Base-by-base conservation (phyloP, 2,113 vertebrate genomes). In the Paradisaea rubra region DNA sequence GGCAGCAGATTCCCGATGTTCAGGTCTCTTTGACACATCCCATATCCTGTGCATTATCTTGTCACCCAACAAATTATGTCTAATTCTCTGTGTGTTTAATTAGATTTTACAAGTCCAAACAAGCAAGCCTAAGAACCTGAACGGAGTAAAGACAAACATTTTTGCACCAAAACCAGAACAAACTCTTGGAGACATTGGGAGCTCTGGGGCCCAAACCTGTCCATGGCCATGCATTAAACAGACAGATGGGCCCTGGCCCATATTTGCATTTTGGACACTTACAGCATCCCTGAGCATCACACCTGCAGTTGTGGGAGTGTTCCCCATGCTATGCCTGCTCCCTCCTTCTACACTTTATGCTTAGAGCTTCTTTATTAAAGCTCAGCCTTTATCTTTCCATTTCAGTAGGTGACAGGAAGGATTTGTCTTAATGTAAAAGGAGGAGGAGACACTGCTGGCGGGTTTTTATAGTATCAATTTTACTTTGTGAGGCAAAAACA, bases 401-500 rank as follows among this genome's bases (percentile, higher is more conserved):
- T 96, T 96, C 86, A 94, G 97, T 79, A 95, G 93, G 93, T 93
- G 96, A 95, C 84, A 81, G 91, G 90, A 85, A 91, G 90, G 95
- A 96, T 74, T 88, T 68, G 35, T 82, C 96, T 96, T 89, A 95
- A 95, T 95, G 96, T 90, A 95, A 95, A 95, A 96, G 83, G 95
- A 97, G 96, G 96, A 95, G 95, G 94, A 94, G 95, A 97, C 96
- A 83, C 47, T 35, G 93, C 95, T 94, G 94, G 96, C 52, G 80
- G 92, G 95, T 96, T 97, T 95, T 96, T 91, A 97, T 94, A 94
- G 95, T 95, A 98, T 97, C 96, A 94, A 97, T 98, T 97, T 96
- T 94, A 97, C 96, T 97, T 97, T 95, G 94, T 95, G 93, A 97
- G 74, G 89, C 89, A 93, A 97, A 98, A 97, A 98, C 98, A 98